Conservation (phyloP, 1,140 invertebrate genomes). For the Drosophila tropicalis region DNA sequence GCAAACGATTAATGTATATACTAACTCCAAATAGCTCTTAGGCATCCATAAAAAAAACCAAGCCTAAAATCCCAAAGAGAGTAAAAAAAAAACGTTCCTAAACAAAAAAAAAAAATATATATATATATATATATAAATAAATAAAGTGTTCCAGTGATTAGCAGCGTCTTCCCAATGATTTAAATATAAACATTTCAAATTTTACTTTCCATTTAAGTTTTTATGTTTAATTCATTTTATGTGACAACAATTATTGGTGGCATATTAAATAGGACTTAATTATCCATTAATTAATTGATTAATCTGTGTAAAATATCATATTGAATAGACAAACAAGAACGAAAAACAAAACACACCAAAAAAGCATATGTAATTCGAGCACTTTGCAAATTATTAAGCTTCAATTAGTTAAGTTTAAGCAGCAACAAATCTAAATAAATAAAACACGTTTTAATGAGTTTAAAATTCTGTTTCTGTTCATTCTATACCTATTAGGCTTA, state of each 20-base stretch:
- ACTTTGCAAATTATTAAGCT: constrained; percentile 6
- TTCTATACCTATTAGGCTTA: background rate
- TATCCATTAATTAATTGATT: constrained; percentile 10
- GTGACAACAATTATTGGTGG: constrained; percentile 15
- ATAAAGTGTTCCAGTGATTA: constrained; percentile 60
- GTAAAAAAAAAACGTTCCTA: constrained; percentile 45
- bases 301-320: constrained; percentile 2
- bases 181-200: constrained; percentile 17
- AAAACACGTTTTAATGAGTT: background rate
- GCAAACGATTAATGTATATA: constrained; percentile 42
- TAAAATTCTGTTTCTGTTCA: background rate
- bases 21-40: background rate
- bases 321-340: background rate
- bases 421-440: background rate
- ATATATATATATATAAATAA: no score
- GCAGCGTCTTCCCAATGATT: constrained; percentile 56
- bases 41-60: constrained; percentile 1
- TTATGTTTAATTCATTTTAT: constrained; percentile 13
- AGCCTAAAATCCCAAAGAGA: background rate
- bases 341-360: background rate
- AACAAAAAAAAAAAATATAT: constrained; percentile 7
- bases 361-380: constrained; percentile 1
- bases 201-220: constrained; percentile 15
- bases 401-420: constrained; percentile 6
- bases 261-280: constrained; percentile 2